phyloP scores from a whole-genome alignment of 2,797 vertebrate species.

The Ammospiza maritima region DNA sequence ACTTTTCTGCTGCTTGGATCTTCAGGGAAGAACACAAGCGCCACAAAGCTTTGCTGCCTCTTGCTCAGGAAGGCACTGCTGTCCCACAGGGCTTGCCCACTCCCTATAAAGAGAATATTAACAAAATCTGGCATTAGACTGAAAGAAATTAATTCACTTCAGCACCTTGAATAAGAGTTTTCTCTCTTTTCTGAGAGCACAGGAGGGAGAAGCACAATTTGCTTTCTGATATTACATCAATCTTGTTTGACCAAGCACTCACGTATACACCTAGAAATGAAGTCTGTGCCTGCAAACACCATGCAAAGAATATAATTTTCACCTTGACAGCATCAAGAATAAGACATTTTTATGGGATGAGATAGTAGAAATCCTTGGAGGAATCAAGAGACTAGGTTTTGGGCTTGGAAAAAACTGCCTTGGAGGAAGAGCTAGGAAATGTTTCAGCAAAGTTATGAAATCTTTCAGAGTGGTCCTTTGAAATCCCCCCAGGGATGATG shows the following conservation, averaged over 20 bases:
- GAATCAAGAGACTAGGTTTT: neutral
- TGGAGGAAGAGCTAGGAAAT: neutral
- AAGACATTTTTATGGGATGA: neutral
- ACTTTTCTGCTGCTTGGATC: neutral
- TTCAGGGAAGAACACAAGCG: neutral
- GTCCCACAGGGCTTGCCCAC: neutral
- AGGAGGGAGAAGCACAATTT: neutral
- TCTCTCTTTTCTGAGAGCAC: neutral
- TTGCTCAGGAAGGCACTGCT: neutral
- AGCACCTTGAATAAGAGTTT: neutral
- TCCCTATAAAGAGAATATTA: neutral
- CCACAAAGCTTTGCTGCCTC: neutral
- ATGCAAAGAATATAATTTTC: neutral
- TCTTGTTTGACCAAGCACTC: neutral
- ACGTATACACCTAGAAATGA: neutral
- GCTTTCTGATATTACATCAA: neutral
- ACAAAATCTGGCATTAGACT: neutral
- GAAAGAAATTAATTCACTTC: neutral
- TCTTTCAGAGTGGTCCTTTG: neutral
- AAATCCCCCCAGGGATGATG: neutral
- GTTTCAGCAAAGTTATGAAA: neutral
- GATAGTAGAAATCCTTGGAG: neutral
- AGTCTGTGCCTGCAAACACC: neutral
- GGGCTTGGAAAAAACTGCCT: neutral
- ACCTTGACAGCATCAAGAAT: neutral